These are phyloP conservation scores for Drosophila sucinea DNA, from an alignment of 1,140 invertebrate species.

Conservation along the genomic window DNA sequence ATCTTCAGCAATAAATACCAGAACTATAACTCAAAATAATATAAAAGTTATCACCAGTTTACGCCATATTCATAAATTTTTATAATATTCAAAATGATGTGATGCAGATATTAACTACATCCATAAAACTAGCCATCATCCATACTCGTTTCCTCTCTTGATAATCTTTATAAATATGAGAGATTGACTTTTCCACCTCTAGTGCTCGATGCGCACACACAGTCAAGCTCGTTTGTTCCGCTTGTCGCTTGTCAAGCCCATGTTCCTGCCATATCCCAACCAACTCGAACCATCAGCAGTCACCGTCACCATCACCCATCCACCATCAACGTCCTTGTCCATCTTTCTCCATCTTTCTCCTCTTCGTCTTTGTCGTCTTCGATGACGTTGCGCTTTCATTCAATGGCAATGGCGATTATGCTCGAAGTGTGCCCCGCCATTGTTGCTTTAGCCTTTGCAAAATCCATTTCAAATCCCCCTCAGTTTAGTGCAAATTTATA, in stretches of 20 bases:
- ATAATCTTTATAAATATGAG: not conserved
- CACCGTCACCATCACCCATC: conserved; percentile 5
- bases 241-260: conserved; percentile 61
- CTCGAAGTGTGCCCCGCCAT: conserved; percentile 48
- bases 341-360: conserved; percentile 27
- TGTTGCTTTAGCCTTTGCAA: conserved; percentile 69
- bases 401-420: conserved; percentile 65
- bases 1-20: too few relatives aligned
- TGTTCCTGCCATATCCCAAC: conserved; percentile 41
- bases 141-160: not conserved
- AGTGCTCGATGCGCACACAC: conserved; percentile 51
- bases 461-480: conserved; percentile 74
- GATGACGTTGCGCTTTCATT: conserved; percentile 77
- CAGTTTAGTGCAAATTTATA: conserved; percentile 80
- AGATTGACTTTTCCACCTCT: conserved; percentile 27
- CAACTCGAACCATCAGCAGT: conserved; percentile 10
- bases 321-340: conserved; percentile 22
- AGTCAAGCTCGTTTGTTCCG: conserved; percentile 70
- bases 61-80: too few relatives aligned
- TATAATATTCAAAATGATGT: too few relatives aligned
- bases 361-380: conserved; percentile 42
- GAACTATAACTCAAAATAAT: too few relatives aligned
- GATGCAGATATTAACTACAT: not conserved
- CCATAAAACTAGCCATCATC: not conserved
- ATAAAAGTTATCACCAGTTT: too few relatives aligned